Evolutionary conservation across 2,888 invertebrate genomes (phyloP).

Genomic region (Geotrupes spiniger): DNA sequence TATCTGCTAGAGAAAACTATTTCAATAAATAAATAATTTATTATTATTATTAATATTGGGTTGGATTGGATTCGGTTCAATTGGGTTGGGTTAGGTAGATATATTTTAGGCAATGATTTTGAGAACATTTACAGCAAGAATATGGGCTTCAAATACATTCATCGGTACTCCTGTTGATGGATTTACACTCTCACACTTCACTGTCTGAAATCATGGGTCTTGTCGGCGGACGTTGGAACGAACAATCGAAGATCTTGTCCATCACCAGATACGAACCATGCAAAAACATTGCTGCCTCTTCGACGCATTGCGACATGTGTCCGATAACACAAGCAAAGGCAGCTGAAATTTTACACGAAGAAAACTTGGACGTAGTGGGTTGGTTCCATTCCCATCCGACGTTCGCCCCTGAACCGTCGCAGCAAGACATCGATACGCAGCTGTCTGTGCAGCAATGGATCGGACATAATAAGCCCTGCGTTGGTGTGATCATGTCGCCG

Average conservation of each 20-base stretch:
- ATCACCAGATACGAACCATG: conserved; percentile 62
- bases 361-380: conserved; percentile 55
- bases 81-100: too few species aligned
- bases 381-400: conserved; percentile 80
- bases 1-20: too few species aligned
- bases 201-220: conserved; percentile 74
- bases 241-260: conserved; percentile 43
- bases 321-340: conserved; percentile 66
- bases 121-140: conserved; percentile 55
- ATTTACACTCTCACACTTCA: conserved; percentile 68
- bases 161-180: conserved; percentile 63
- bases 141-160: conserved; percentile 59
- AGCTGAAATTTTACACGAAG: conserved; percentile 54
- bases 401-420: conserved; percentile 68
- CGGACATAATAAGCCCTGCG: conserved; percentile 56
- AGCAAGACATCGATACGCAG: conserved; percentile 66
- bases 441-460: conserved; percentile 58
- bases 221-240: conserved; percentile 58
- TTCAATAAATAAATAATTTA: too few species aligned
- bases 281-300: conserved; percentile 60
- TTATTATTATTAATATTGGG: too few species aligned
- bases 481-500: conserved; percentile 66
- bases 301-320: conserved; percentile 76
- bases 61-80: too few species aligned
- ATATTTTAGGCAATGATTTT: background rate